Base-by-base conservation (phyloP, 2,888 invertebrate genomes). In the Biston betularia region DNA sequence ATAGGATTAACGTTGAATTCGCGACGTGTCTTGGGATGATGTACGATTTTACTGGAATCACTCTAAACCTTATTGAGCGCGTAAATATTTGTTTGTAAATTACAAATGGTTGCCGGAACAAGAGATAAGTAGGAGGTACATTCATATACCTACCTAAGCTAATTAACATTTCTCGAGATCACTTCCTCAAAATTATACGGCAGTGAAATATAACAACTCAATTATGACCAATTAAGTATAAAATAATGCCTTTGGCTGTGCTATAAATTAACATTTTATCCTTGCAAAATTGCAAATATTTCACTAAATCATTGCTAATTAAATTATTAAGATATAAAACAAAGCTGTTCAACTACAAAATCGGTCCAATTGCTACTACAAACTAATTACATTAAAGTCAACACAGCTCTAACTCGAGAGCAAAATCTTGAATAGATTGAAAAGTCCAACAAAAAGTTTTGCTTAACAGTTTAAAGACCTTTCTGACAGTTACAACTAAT, bases 91-190 rank as follows among this genome's bases (percentile, higher is more conserved):
- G 24, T 2, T 24, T 24, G 24, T 24, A 24, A 24, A 2, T 24
- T 24, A 7, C 6, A 82, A 78, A 68, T 40, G 34, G 49, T 68
- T 61, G 14, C 14, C 52, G 14, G 14, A 52, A 52, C 35, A 8
- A 10, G 14, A 52, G 35, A 24, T 11, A 52, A 52, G n/a, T n/a
- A 50, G 6, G 7, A 50, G 6, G 7, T 50, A 14, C 14, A 8
- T 52, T n/a, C 35, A 24, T 24, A 24, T 3, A 6, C 38, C 38
- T 38, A 38, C 38, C 38, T 38, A 38, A 15, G n/a, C 48, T 8
- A 40, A 54, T 42, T 24, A 42, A 14, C 33, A 54, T 44, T 54
- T 54, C 12, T 42, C n/a, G 9, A 33, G 9, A 45, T 38, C 42
- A 61, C 55, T 64, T 61, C 68, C 60, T 50, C 42, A 34, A 62